A percentile compares a stretch with the other conserved stretches of the same genome.
These are phyloP conservation scores for Polyodon spathula DNA, from an alignment of 2,113 vertebrate genomes.

Conservation along the genomic window DNA sequence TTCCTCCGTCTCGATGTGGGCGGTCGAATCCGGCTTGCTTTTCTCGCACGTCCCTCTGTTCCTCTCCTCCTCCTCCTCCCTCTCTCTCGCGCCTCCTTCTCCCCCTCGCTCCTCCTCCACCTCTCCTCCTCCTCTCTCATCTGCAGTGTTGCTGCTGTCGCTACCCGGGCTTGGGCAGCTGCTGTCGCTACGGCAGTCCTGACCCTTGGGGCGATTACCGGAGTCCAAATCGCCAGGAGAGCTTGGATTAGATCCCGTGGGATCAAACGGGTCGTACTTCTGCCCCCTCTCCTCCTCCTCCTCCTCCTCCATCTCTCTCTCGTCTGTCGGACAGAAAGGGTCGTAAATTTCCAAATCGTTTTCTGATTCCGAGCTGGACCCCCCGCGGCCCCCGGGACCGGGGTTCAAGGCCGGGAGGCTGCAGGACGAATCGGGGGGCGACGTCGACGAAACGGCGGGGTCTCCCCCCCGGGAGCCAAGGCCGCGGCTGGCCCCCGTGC, in stretches of 20 bases:
- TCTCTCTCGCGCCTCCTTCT: conserved; percentile 31
- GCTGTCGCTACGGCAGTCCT: background rate
- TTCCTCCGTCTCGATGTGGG: too few relatives aligned
- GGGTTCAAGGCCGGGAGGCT: too few relatives aligned
- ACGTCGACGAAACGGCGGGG: too few relatives aligned
- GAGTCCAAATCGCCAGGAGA: conserved; percentile 40
- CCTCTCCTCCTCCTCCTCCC: conserved; percentile 12
- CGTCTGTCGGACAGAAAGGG: conserved; percentile 76
- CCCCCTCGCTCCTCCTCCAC: conserved; percentile 23
- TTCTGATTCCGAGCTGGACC: too few relatives aligned
- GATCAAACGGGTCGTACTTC: conserved; percentile 88
- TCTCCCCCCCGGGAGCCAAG: too few relatives aligned
- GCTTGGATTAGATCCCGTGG: conserved; percentile 72
- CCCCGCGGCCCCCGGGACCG: too few relatives aligned
- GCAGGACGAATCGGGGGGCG: too few relatives aligned
- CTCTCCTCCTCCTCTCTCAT: conserved; percentile 21
- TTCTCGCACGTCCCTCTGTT: conserved; percentile 36
- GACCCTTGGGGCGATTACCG: too few relatives aligned
- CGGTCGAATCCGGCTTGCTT: conserved; percentile 47
- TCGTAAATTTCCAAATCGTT: conserved; percentile 65
- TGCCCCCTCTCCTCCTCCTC: conserved; percentile 58
- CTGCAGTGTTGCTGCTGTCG: background rate
- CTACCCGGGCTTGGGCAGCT: background rate
- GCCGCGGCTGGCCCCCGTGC: too few relatives aligned
- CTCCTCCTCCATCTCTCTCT: conserved; percentile 26